Evolutionary conservation across 2,797 vertebrate genomes (phyloP), one percentile per base, ranked within the genome.

Genomic region (Tapera naevia): DNA sequence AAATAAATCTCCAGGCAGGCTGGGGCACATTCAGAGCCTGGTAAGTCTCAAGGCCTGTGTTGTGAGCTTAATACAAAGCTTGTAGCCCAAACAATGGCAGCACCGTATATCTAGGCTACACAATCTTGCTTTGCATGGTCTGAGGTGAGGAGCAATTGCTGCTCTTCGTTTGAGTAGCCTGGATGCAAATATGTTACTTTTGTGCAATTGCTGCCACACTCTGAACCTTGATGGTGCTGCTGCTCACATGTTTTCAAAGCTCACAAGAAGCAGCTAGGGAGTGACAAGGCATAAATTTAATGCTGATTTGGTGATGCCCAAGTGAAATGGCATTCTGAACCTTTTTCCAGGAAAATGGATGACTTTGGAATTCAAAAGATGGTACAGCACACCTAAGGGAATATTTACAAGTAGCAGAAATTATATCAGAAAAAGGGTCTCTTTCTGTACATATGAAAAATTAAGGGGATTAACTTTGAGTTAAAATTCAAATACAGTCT

Each of bases 71-170:
- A 48, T 30, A 6, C 33, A 43, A 41, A 88, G 37, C 12, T 66
- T 39, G 19, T 86, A 80, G 39, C 32, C 28, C 25, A 50, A 15
- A 37, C 32, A n/a, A 9, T 25, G 57, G 30, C 45, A 78, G 22
- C 50, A 15, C 21, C 2, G 1, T 61, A 51, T 73, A 80, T 73
- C 13, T 19, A 23, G 21, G n/a, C 43, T 58, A 13, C 12, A 0
- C 0, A 1, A 14, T 33, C 23, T 39, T 64, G 48, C 25, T 56
- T 14, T 18, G 57, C 0, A 1, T 56, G 45, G 11, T 62, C 56
- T 2, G 3, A 60, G 62, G 45, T 22, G 78, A 87, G 62, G 67
- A 82, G 71, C 2, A 23, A 9, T 64, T 23, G 0, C 48, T 3
- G 10, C 15, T 62, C 39, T 54, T 81, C 3, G 2, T 28, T 89